Base-by-base conservation (phyloP, 2,797 vertebrate genomes). In the Leptoclinus maculatus region DNA sequence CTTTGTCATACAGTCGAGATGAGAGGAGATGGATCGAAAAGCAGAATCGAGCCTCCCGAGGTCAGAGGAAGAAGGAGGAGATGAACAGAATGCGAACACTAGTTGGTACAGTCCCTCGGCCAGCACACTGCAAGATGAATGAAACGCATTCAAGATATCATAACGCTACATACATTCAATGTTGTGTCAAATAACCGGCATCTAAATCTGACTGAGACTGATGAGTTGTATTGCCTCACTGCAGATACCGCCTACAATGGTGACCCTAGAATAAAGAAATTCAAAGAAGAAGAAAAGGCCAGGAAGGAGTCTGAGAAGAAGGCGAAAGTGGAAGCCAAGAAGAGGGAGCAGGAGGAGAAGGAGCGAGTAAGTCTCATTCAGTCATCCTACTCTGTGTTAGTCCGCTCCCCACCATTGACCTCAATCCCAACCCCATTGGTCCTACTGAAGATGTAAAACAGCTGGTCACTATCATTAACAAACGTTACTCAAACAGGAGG, bases 21-120 rank as follows among this genome's bases (percentile, higher is more conserved):
- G 98, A 99, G 90, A 96, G 98, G 73, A 95, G 96, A 69, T 99
- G 98, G 98, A 99, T 99, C 72, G 98, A 99, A 80, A 99, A 99
- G 89, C 98, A 99, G 89, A 99, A 99, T 83, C 95, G 97, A 89
- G 98, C 97, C 21, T 97, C 98, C 59, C 95, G 98, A 87, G 97
- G 96, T 9, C 91, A 97, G 88, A 97, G 98, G 69, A 99, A 99
- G 91, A 99, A 99, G 92, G 98, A 99, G 91, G 98, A 99, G 94
- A 99, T 99, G 98, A 98, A 97, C 92, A 95, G 98, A 91, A 97
- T 99, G 90, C 96, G 98, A 89, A 98, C 96, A 51, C 94, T 99
- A 87, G 97, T 99, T 86, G 98, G 98, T 99, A 94, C 80, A 87
- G 80, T 59, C 78, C 65, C 32, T 27, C 60, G 73, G n/a, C 66